Conservation (phyloP, 2,113 vertebrate genomes). For the Eulacestoma nigropectus region DNA sequence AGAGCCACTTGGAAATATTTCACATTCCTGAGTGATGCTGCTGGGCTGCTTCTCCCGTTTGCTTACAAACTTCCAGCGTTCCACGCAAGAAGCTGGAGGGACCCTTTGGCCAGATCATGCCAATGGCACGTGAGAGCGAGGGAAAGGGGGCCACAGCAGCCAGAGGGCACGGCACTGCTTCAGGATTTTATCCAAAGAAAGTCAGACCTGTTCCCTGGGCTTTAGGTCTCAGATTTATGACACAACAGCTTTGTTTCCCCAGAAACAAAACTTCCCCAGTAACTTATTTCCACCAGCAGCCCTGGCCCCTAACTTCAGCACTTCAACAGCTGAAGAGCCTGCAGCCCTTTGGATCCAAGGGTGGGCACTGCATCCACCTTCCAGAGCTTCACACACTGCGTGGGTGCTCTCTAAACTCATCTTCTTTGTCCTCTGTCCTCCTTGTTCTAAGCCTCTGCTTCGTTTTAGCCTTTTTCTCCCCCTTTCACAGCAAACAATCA, state of each 20-base stretch:
- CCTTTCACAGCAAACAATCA: neutral
- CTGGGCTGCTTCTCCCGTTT: neutral
- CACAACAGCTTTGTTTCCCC: neutral
- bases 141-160: neutral
- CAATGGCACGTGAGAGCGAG: neutral
- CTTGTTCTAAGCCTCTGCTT: neutral
- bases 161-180: neutral
- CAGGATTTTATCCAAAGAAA: conserved; percentile 32
- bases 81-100: neutral
- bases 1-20: conserved; percentile 12
- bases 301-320: neutral
- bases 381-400: neutral
- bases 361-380: neutral
- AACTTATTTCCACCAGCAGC: neutral
- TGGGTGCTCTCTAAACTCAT: neutral
- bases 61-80: neutral
- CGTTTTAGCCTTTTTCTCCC: neutral
- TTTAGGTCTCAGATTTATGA: neutral
- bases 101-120: neutral
- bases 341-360: neutral
- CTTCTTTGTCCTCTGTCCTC: neutral
- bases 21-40: conserved; percentile 7
- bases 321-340: neutral
- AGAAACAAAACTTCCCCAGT: conserved; percentile 4
- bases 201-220: neutral